Evolutionary conservation across 2,797 vertebrate genomes (phyloP), one percentile per base, ranked within the genome.

Genomic region (Nannoperca obscura): DNA sequence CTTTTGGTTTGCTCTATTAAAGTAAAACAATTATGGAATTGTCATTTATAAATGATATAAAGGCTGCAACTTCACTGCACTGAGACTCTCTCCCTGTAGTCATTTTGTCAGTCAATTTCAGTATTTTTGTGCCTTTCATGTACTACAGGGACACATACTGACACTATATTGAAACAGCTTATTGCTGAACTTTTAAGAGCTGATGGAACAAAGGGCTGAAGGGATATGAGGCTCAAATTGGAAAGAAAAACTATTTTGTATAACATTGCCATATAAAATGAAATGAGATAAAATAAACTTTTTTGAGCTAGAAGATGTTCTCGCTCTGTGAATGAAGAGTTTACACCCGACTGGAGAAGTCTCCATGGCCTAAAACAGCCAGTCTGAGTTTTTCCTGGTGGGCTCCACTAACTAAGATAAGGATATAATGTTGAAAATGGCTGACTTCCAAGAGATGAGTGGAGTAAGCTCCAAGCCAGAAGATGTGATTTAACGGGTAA

Each of bases 401-500:
- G 78, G 85, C 86, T 83, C 74, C 72, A 77, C 83, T 86, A 85
- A 86, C 89, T 77, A 83, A 90, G 87, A 90, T 87, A 85, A 90
- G 88, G 83, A 82, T 82, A 76, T 88, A 81, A 82, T 86, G 84
- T 87, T 80, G 62, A 73, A 89, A 91, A 87, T 90, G 91, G 87
- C 85, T 76, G 83, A 84, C 80, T 83, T 88, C 85, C 86, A 89
- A 84, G 73, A 86, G 86, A 87, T 90, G 83, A 85, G 78, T 74
- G 71, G 76, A 84, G 70, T 81, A 84, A 90, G 86, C 87, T 90
- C 57, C 70, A 19, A 90, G 90, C 89, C 84, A 84, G 82, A 78
- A 75, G 74, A 90, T 89, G 84, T 86, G 84, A 92, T 91, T 92
- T 92, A 89, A 92, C 55, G 71, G 82, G 50, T 79, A 78, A 90